Base-by-base conservation (phyloP, 1,140 invertebrate species). In the Papilio polyxenes region DNA sequence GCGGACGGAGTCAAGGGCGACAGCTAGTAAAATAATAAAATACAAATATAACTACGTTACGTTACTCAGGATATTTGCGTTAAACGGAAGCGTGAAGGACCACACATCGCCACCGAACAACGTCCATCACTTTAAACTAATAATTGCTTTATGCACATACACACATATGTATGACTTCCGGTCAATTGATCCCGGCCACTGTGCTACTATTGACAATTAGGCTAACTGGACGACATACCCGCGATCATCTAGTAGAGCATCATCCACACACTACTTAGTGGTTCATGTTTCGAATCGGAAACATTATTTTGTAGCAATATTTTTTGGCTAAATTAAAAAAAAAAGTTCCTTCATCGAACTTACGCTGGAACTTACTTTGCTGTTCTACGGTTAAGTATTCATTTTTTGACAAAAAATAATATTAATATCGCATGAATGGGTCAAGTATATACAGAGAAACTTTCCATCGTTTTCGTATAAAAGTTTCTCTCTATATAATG, bases 131-230 rank as follows among this genome's bases (percentile, higher is more conserved):
- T 80, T 80, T 80, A 80, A 80, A 80, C 78, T 80, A 80, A 80
- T 80, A 80, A 80, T 80, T 80, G 78, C 62, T 59, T 80, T 80
- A 65, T 40, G 75, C 75, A 78, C 51, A 77, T 48, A 77, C 59
- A 80, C 49, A 80, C 78, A 53, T 80, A 78, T 40, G 76, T 59
- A 80, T 80, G 78, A 80, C 78, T 80, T 80, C 78, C 78, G 78
- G 37, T 65, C 78, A 65, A 80, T 65, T 65, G 56, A 80, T 80
- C 56, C 56, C n/a, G n/a, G 17, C 37, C 37, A 37, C 49, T 44
- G 59, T 65, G n/a, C 37, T 44, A 6, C 17, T 80, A 65, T 80
- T 80, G 37, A 48, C 56, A 80, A 80, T 80, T 80, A 80, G 59
- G 37, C 40, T 77, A 77, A 49, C 75, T 48, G 49, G 20, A 77